These are phyloP conservation scores for Helicoverpa assulta DNA, from an alignment of 2,888 invertebrate species.

Conservation along the genomic window DNA sequence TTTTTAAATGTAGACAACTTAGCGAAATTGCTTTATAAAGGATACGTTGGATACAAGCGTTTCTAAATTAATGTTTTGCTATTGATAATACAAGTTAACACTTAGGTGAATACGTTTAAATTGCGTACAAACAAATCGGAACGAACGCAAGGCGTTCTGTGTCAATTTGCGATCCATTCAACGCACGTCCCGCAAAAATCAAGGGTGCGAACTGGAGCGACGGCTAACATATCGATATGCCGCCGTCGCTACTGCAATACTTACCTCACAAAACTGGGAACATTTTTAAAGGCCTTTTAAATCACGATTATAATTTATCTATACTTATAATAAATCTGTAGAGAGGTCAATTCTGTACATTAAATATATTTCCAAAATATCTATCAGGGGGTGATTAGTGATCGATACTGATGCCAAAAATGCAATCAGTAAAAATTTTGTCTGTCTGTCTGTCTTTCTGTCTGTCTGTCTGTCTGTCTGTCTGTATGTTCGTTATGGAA, in stretches of 20 bases:
- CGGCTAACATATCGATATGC: constrained; percentile 49
- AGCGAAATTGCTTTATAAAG: constrained; percentile 1
- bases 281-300: no score
- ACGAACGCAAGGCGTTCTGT: constrained; percentile 79
- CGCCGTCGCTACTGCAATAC: not conserved
- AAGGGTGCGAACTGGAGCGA: constrained; percentile 60
- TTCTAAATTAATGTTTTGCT: constrained; percentile 32
- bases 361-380: no score
- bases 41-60: constrained; percentile 32
- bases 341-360: no score
- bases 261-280: no score
- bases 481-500: no score
- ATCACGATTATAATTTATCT: no score
- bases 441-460: no score
- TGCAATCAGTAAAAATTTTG: no score
- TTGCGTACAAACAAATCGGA: constrained; percentile 82
- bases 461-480: no score
- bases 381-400: no score
- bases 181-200: constrained; percentile 72
- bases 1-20: not conserved
- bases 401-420: no score
- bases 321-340: no score
- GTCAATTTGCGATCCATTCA: constrained; percentile 86
- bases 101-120: constrained; percentile 82
- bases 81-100: constrained; percentile 65